Conservation (phyloP, 1,140 invertebrate genomes). For the Cephus cinctus region DNA sequence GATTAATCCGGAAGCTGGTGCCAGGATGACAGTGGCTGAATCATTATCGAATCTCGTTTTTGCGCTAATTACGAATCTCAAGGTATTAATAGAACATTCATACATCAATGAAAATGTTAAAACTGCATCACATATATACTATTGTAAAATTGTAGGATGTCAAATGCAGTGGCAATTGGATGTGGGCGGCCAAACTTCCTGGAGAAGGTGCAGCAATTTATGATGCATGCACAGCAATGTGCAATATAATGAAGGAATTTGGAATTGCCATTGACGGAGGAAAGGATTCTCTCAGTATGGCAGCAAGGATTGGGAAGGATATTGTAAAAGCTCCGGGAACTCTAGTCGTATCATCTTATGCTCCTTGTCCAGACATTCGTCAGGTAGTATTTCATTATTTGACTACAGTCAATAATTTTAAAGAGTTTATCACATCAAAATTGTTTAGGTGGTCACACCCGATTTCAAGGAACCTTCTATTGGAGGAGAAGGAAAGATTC, state of each 20-base stretch:
- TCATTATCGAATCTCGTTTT: constrained; percentile 95
- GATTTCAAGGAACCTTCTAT: constrained; percentile 75
- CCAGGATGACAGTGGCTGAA: constrained; percentile 91
- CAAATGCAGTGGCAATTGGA: constrained; percentile 98
- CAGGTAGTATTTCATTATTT: constrained; percentile 49
- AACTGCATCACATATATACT: neutral
- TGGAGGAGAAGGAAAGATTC: constrained; percentile 56
- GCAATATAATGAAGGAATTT: constrained; percentile 78
- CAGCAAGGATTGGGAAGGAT: constrained; percentile 73
- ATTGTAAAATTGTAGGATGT: constrained; percentile 69
- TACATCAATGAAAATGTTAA: neutral
- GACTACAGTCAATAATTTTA: constrained; percentile 1
- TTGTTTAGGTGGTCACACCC: constrained; percentile 70
- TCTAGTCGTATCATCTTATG: constrained; percentile 92
- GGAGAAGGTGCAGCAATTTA: constrained; percentile 87
- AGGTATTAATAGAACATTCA: constrained; percentile 48
- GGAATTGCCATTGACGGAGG: constrained; percentile 96
- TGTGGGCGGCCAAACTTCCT: constrained; percentile 96
- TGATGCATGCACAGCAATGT: constrained; percentile 87
- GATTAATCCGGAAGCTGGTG: constrained; percentile 77
- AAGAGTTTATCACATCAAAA: constrained; percentile 1
- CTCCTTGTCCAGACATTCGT: constrained; percentile 85
- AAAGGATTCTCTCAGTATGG: constrained; percentile 98
- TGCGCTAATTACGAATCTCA: constrained; percentile 78
- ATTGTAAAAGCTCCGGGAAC: constrained; percentile 90